Percentiles rank a stretch among this genome's conserved stretches.
Conservation (phyloP, 1,140 invertebrate genomes). For the Brachionus rubens region DNA sequence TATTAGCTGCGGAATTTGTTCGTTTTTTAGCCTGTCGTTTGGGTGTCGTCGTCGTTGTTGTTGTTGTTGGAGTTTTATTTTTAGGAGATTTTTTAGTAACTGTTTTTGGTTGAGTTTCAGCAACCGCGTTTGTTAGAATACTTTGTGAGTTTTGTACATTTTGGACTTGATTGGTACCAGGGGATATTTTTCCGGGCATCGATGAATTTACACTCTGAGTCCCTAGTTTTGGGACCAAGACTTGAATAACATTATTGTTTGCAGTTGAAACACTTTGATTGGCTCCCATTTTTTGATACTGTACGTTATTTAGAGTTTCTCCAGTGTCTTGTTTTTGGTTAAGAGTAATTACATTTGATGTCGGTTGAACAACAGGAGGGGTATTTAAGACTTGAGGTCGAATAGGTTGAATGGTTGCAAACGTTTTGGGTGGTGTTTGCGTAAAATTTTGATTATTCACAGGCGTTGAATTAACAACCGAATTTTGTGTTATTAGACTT, state of each 20-base stretch:
- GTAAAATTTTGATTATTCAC: too few species aligned
- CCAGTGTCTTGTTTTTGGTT: neutral
- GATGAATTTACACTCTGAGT: neutral
- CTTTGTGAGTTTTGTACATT: too few species aligned
- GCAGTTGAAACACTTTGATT: too few species aligned
- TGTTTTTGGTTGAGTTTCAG: too few species aligned
- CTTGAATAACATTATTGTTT: neutral
- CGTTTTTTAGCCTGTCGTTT: conserved; percentile 23
- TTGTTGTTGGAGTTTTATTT: neutral
- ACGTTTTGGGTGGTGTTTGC: neutral
- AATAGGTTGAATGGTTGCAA: neutral
- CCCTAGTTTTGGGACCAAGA: neutral
- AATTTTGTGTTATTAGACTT: neutral
- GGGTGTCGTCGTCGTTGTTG: neutral
- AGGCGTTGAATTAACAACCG: neutral
- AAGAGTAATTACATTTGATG: neutral
- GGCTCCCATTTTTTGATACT: neutral
- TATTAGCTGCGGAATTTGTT: neutral
- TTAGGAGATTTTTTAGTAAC: neutral
- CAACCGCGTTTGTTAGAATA: too few species aligned
- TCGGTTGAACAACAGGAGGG: neutral
- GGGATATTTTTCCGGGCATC: too few species aligned
- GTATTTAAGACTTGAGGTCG: neutral
- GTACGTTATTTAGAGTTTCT: neutral
- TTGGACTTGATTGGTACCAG: too few species aligned